A percentile compares a stretch with the other conserved stretches of the same genome.
These are phyloP conservation scores for Saimiri boliviensis DNA, from an alignment of 2,113 vertebrate genomes.

Conservation along the genomic window DNA sequence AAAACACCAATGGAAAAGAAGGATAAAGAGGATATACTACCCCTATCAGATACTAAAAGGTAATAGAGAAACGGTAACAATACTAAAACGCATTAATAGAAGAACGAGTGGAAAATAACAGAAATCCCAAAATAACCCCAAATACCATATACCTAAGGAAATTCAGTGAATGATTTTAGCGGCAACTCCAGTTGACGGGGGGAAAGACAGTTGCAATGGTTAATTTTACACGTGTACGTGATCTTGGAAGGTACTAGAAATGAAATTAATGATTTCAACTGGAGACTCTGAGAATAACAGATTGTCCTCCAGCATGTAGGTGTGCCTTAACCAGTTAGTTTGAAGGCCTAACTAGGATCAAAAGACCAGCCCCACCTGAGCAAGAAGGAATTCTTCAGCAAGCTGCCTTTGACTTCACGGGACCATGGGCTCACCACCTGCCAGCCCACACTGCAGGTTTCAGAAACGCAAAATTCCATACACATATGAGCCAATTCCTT, in stretches of 20 bases:
- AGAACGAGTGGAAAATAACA: not conserved
- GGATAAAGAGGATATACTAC: not conserved
- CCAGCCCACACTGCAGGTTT: not conserved
- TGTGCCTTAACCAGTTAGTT: not conserved
- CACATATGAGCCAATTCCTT: not conserved
- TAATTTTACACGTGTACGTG: not conserved
- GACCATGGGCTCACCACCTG: accelerated
- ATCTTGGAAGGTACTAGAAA: not conserved
- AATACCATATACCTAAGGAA: not conserved
- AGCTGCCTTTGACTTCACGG: too few relatives aligned
- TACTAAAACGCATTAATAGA: not conserved
- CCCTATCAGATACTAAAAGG: not conserved
- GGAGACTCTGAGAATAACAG: not conserved
- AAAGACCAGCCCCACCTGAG: not conserved
- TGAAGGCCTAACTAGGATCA: not conserved
- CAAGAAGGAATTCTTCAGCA: not conserved
- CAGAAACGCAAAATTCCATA: not conserved
- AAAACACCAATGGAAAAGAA: not conserved
- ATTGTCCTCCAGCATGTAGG: not conserved
- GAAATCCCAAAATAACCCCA: not conserved
- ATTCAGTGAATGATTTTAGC: not conserved
- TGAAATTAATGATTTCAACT: not conserved
- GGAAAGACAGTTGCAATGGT: not conserved
- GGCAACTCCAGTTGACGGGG: not conserved
- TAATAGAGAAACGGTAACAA: not conserved